These are phyloP conservation scores for Ricordea florida DNA, from an alignment of 92 coral and sea anemone genomes.

Conservation along the genomic window DNA sequence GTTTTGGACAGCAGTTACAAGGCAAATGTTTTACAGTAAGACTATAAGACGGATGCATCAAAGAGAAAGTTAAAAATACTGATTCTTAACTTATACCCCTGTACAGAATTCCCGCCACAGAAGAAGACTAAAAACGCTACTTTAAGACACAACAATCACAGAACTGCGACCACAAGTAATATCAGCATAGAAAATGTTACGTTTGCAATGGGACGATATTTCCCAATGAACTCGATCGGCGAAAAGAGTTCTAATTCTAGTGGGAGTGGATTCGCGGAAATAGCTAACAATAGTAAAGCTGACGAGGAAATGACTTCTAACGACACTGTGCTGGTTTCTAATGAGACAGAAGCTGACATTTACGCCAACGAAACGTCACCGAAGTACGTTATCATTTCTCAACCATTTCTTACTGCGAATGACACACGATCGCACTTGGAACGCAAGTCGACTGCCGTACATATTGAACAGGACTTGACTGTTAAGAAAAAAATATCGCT, in stretches of 20 bases:
- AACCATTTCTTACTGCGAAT: conserved; percentile 68
- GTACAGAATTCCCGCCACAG: neutral
- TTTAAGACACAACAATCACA: neutral
- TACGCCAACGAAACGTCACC: conserved; percentile 96
- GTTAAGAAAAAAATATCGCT: neutral
- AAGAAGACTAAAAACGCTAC: neutral
- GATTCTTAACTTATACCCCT: too few relatives aligned
- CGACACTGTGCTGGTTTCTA: conserved; percentile 93
- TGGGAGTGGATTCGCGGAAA: conserved; percentile 40
- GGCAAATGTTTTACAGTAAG: too few relatives aligned
- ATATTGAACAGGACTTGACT: neutral
- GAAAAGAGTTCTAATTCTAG: conserved; percentile 1
- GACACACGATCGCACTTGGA: conserved; percentile 50
- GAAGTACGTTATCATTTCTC: conserved; percentile 70
- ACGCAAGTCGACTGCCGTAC: conserved; percentile 43
- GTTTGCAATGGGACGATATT: conserved; percentile 24
- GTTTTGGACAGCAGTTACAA: too few relatives aligned
- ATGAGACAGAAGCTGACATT: conserved; percentile 95
- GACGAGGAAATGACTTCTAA: conserved; percentile 96
- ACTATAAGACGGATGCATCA: too few relatives aligned
- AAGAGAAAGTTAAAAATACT: too few relatives aligned
- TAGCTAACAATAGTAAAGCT: conserved; percentile 57
- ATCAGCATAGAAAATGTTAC: conserved; percentile 9
- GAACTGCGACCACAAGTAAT: neutral
- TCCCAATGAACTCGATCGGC: conserved; percentile 9